Evolutionary conservation across 2,888 invertebrate genomes (phyloP), one percentile per base, ranked within the genome.

Genomic region (Pheosia tremula): DNA sequence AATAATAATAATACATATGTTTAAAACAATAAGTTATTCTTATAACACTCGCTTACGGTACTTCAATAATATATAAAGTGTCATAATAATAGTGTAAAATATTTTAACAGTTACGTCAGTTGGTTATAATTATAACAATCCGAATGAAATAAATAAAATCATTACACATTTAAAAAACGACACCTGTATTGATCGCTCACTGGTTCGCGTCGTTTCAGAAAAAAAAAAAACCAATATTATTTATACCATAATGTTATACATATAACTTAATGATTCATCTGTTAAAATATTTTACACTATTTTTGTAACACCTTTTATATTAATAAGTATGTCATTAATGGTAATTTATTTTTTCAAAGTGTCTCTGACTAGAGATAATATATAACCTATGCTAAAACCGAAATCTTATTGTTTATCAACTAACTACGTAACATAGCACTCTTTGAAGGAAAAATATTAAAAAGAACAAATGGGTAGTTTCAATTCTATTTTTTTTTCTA

Each of bases 341-440:
- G 93, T 92, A 92, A 91, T 90, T 87, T 84, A 77, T 69, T 84
- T 85, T 86, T 86, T 89, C 86, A 89, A 87, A 88, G 79, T 84
- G 87, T 93, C 93, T 90, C 93, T 93, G 93, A 93, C 93, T 93
- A 93, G 93, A 93, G 91, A 92, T 24, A 24, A 24, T 91, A 88
- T 91, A 88, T 83, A 86, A 84, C 80, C 86, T 90, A 90, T 82
- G 77, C 90, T 91, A 91, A 68, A 87, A 88, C 84, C 86, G 86
- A 89, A 87, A 79, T 73, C 82, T 86, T 88, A 87, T 68, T 71
- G 74, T 83, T 83, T 61, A 84, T 86, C 83, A 78, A 84, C 86
- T 89, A 87, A 71, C 83, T 87, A 89, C 81, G 78, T 87, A 88
- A 90, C 89, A 89, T 90, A 92, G 90, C 91, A 91, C 91, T 90